Percentiles rank a stretch among this genome's conserved stretches.
Conservation (phyloP, 1,140 invertebrate species). For the Nebria ingens region DNA sequence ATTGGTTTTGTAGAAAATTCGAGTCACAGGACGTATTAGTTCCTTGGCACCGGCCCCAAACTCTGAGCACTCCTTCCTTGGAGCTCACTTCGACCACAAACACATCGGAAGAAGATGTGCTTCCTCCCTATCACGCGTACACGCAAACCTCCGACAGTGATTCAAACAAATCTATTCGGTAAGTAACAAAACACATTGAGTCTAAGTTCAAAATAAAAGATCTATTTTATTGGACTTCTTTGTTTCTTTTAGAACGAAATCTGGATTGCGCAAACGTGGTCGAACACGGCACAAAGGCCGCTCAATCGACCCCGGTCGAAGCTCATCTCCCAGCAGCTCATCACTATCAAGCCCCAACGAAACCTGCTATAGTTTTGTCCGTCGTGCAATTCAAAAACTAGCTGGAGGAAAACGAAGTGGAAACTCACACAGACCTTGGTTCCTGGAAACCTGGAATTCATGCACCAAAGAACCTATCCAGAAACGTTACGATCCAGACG, state of each 20-base stretch:
- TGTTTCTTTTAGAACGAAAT: not conserved
- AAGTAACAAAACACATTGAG: constrained; percentile 11
- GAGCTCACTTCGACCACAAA: constrained; percentile 50
- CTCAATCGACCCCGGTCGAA: constrained; percentile 46
- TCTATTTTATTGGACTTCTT: constrained; percentile 11
- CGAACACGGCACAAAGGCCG: constrained; percentile 40
- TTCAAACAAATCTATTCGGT: constrained; percentile 35
- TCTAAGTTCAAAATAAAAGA: not conserved
- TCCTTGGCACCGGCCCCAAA: constrained; percentile 77
- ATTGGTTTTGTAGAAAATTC: constrained; percentile 43
- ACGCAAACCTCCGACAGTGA: constrained; percentile 52
- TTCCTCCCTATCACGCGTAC: constrained; percentile 54
- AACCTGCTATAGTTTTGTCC: constrained; percentile 87
- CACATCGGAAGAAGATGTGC: constrained; percentile 44
- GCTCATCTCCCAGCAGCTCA: constrained; percentile 63
- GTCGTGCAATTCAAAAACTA: constrained; percentile 77
- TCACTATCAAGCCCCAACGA: constrained; percentile 84
- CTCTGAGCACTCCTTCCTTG: constrained; percentile 51
- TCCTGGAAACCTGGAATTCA: constrained; percentile 64
- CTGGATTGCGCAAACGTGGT: constrained; percentile 19
- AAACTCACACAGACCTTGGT: constrained; percentile 54
- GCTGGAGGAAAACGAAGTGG: constrained; percentile 57
- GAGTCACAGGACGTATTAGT: constrained; percentile 90
- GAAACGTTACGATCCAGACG: constrained; percentile 39
- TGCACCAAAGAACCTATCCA: constrained; percentile 43